A percentile compares a stretch with the other conserved stretches of the same genome.
Conservation (phyloP, 2,113 vertebrate genomes). For the Narcine bancroftii region DNA sequence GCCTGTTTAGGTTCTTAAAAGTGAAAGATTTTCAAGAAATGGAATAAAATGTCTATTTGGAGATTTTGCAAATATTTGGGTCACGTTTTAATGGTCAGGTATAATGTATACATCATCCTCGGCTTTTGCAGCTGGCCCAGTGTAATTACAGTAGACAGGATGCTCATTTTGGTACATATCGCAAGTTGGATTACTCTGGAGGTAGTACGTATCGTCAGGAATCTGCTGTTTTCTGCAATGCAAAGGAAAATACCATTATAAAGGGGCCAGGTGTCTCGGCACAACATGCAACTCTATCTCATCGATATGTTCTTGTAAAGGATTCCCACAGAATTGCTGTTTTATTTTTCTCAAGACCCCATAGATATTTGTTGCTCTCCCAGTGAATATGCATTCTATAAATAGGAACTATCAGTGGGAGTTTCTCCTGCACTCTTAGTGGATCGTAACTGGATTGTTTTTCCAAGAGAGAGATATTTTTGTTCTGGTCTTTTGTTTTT, state of each 20-base stretch:
- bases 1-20: no score
- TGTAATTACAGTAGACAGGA: neutral
- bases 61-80: neutral
- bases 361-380: neutral
- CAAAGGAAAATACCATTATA: neutral
- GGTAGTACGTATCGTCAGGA: neutral
- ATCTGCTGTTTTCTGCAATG: neutral
- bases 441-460: neutral
- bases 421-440: neutral
- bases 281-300: neutral
- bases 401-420: no score
- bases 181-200: neutral
- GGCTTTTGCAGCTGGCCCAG: neutral
- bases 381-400: neutral
- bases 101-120: conserved; percentile 22
- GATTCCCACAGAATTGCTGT: neutral
- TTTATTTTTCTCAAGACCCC: neutral
- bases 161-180: conserved; percentile 16
- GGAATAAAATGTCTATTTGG: neutral
- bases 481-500: neutral
- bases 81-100: neutral
- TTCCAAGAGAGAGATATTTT: neutral
- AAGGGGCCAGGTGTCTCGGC: neutral
- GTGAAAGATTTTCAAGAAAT: neutral
- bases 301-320: neutral